Conservation (phyloP, 2,113 vertebrate species). For the Vidua chalybeata region DNA sequence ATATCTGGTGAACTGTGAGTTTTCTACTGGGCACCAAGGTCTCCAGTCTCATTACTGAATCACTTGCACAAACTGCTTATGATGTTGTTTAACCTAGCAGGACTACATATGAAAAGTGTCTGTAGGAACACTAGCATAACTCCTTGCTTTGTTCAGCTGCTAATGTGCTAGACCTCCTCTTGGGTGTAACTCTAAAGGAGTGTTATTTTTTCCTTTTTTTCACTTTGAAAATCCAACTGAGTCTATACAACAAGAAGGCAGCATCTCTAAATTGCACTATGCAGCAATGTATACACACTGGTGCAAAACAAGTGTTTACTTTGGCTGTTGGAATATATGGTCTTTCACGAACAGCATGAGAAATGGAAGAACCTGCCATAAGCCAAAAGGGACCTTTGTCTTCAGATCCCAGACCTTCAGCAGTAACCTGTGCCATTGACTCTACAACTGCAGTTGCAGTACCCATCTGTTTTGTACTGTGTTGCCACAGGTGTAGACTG, state of each 20-base stretch:
- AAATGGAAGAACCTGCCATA: background rate
- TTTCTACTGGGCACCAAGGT: background rate
- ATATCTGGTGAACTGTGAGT: background rate
- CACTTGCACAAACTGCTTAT: background rate
- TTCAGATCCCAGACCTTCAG: conserved; percentile 6
- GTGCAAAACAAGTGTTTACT: background rate
- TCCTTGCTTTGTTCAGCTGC: background rate
- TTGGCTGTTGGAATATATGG: background rate
- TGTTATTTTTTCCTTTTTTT: conserved; percentile 12
- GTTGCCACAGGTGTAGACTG: conserved; percentile 70
- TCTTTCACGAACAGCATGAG: conserved; percentile 4
- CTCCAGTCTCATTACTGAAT: background rate
- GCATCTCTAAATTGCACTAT: background rate
- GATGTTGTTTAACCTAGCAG: background rate
- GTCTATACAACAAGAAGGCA: background rate
- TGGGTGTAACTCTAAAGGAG: background rate
- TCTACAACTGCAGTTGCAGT: background rate
- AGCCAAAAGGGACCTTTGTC: background rate
- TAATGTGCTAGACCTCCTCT: background rate
- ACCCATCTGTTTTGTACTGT: conserved; percentile 34
- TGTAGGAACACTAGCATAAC: background rate
- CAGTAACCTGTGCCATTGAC: background rate
- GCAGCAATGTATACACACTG: background rate
- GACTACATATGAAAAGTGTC: background rate
- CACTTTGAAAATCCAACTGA: conserved; percentile 34